phyloP scores from a whole-genome alignment of 2,797 vertebrate genomes.

The Denticeps clupeoides region DNA sequence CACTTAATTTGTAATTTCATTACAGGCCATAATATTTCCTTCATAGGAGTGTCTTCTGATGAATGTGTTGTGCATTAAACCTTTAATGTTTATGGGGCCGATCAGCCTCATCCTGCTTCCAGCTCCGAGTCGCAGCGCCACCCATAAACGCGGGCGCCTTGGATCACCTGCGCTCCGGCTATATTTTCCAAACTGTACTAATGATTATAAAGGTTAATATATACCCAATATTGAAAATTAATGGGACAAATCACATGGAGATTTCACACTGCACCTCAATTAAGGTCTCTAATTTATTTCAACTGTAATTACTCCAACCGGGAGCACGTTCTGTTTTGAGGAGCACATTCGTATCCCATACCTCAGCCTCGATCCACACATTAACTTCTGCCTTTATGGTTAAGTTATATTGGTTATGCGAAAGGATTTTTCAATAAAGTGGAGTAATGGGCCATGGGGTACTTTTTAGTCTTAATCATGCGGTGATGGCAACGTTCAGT shows the following conservation, averaged over 20 bases:
- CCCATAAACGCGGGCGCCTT: constrained; percentile 29
- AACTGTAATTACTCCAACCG: background rate
- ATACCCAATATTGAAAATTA: constrained; percentile 52
- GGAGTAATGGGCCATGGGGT: constrained; percentile 48
- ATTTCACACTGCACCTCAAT: constrained; percentile 48
- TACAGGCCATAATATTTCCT: constrained; percentile 62
- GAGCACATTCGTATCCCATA: constrained; percentile 46
- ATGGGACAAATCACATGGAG: constrained; percentile 51
- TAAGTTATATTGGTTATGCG: constrained; percentile 52
- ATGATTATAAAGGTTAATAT: constrained; percentile 49
- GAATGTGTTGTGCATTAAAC: constrained; percentile 49
- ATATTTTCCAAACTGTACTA: constrained; percentile 24
- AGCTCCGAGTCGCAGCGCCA: constrained; percentile 36
- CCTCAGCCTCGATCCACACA: constrained; percentile 51
- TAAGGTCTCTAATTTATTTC: constrained; percentile 39
- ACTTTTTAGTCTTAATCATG: constrained; percentile 47
- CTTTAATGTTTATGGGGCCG: constrained; percentile 49
- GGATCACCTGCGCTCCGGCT: constrained; percentile 2
- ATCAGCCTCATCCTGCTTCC: constrained; percentile 23
- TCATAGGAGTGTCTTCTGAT: constrained; percentile 52
- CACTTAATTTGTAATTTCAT: constrained; percentile 72
- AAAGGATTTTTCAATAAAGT: constrained; percentile 53
- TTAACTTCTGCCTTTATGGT: constrained; percentile 44
- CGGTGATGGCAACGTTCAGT: constrained; percentile 47
- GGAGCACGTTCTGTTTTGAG: constrained; percentile 8